Evolutionary conservation across 1,140 invertebrate species (phyloP).

Genomic region (Drosophila guanche): DNA sequence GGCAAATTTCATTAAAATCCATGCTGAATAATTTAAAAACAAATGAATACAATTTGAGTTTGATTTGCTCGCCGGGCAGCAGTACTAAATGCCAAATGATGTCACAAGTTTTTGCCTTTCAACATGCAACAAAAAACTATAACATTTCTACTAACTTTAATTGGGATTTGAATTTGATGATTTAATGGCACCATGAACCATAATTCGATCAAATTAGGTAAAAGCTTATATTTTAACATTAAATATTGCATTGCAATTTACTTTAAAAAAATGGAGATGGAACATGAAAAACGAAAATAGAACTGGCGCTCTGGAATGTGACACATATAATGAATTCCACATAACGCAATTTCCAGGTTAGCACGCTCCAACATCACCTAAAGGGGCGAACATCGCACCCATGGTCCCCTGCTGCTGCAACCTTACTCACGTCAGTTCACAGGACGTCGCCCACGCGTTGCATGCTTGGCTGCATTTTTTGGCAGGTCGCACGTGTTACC

Average conservation of each 20-base stretch:
- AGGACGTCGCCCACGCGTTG: constrained; percentile 39
- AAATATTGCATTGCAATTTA: neutral
- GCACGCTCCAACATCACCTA: constrained; percentile 12
- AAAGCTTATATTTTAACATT: neutral
- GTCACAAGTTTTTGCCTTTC: constrained; percentile 10
- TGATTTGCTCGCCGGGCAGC: neutral
- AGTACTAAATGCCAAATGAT: constrained; percentile 24
- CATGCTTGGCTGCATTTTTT: constrained; percentile 48
- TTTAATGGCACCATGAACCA: neutral
- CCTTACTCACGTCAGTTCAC: constrained; percentile 33
- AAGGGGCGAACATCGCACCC: neutral
- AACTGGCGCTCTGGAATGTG: constrained; percentile 11
- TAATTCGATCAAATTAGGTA: constrained; percentile 10
- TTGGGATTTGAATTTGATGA: no score
- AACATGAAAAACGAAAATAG: constrained; percentile 28
- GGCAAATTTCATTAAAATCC: constrained; percentile 49
- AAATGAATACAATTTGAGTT: constrained; percentile 9
- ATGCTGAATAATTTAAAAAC: constrained; percentile 53
- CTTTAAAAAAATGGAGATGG: constrained; percentile 3
- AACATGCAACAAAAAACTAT: no score
- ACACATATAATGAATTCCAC: constrained; percentile 55
- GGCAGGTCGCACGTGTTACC: constrained; percentile 52
- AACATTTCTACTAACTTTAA: no score
- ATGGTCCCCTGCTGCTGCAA: no score
- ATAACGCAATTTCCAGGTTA: constrained; percentile 66